phyloP scores from a whole-genome alignment of 2,888 invertebrate genomes.

The Drosophila fungiperda region DNA sequence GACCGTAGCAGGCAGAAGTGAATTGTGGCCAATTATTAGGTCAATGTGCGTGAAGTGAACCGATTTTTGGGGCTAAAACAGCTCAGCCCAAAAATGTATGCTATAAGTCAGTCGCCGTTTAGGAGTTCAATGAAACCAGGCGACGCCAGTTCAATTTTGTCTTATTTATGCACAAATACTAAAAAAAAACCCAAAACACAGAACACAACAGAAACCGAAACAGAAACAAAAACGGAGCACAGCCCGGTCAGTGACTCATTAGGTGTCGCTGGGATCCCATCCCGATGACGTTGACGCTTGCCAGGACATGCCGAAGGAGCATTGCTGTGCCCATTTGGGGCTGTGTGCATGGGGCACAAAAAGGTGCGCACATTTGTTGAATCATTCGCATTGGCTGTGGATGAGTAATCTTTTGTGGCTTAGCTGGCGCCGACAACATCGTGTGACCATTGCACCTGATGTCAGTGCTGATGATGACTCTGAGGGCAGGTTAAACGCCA shows the following conservation, averaged over 20 bases:
- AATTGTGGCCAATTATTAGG: constrained; percentile 66
- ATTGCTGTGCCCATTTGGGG: constrained; percentile 18
- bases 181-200: neutral
- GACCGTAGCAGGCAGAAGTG: constrained; percentile 1
- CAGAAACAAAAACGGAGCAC: constrained; percentile 23
- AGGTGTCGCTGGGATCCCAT: constrained; percentile 29
- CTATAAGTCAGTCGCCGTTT: constrained; percentile 54
- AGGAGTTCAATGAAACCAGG: constrained; percentile 51
- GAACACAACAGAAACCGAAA: neutral
- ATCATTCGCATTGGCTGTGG: constrained; percentile 35
- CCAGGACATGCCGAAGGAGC: constrained; percentile 34
- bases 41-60: constrained; percentile 69
- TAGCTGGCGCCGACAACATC: constrained; percentile 19
- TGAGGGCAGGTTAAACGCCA: constrained; percentile 37
- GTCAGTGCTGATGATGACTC: constrained; percentile 14
- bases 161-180: constrained; percentile 36
- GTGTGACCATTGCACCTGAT: constrained; percentile 60
- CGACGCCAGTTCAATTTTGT: constrained; percentile 24
- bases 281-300: constrained; percentile 5
- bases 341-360: constrained; percentile 26
- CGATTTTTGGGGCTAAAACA: constrained; percentile 43
- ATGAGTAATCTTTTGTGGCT: constrained; percentile 61
- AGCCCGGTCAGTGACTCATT: constrained; percentile 72
- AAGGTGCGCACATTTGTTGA: constrained; percentile 34
- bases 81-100: constrained; percentile 61